Conservation (phyloP, 2,888 invertebrate genomes). For the Lutraria lutraria region DNA sequence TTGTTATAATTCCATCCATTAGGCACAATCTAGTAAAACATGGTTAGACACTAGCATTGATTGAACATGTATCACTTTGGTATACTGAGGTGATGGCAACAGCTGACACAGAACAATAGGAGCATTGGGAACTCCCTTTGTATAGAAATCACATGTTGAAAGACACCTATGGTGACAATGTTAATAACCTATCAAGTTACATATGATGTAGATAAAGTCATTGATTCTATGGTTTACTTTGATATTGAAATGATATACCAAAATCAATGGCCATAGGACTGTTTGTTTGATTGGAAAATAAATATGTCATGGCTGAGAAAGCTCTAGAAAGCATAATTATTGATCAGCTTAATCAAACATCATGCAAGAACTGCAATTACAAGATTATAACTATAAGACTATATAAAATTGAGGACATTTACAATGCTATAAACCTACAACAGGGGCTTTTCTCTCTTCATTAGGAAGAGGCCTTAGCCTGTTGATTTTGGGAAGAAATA, state of each 20-base stretch:
- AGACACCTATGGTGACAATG: not conserved
- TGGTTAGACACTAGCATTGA: not conserved
- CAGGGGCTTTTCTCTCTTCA: no score
- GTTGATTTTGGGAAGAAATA: no score
- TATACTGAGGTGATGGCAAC: not conserved
- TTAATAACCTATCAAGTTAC: not conserved
- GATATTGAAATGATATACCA: not conserved
- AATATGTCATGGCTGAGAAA: not conserved
- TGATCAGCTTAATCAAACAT: no score
- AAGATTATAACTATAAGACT: no score
- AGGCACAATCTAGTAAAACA: not conserved
- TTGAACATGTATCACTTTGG: slow-evolving; percentile 4
- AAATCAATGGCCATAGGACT: slow-evolving; percentile 21
- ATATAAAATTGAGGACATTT: no score
- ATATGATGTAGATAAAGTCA: not conserved
- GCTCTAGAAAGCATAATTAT: not conserved
- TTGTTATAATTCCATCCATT: not conserved
- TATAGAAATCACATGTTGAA: slow-evolving; percentile 6
- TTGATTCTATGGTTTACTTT: not conserved
- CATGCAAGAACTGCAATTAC: no score
- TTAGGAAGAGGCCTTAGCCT: no score
- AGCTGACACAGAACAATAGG: slow-evolving; percentile 11
- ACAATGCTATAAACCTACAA: no score
- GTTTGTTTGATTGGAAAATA: not conserved
- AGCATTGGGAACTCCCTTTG: not conserved